Percentiles rank a stretch among this genome's conserved stretches.
Conservation (phyloP, 2,888 invertebrate genomes). For the Geotrupes spiniger region DNA sequence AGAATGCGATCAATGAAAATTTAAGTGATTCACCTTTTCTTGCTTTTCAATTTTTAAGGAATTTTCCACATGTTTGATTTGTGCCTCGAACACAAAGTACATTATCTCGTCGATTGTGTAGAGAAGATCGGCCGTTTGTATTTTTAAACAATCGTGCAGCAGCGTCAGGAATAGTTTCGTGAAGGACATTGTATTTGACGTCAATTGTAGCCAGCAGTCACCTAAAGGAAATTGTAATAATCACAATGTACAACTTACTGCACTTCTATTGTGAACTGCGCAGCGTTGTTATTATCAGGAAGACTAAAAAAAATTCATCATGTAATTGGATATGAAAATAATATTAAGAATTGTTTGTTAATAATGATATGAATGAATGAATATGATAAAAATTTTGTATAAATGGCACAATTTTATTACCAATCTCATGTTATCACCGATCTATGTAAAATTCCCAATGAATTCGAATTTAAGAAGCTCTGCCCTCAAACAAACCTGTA, state of each 20-base stretch:
- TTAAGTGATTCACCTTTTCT: slow-evolving; percentile 51
- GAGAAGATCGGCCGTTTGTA: slow-evolving; percentile 73
- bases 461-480: too few species aligned
- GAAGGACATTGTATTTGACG: slow-evolving; percentile 78
- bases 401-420: too few species aligned
- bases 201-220: slow-evolving; percentile 71
- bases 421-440: too few species aligned
- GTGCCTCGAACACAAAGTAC: slow-evolving; percentile 69
- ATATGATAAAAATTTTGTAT: too few species aligned
- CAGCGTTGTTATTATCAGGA: too few species aligned
- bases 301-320: too few species aligned
- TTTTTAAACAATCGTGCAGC: slow-evolving; percentile 71
- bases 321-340: too few species aligned
- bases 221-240: slow-evolving; percentile 45
- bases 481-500: slow-evolving; percentile 52
- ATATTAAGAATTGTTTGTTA: too few species aligned
- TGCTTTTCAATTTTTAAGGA: slow-evolving; percentile 57
- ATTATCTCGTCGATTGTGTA: slow-evolving; percentile 71
- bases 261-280: too few species aligned
- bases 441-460: too few species aligned
- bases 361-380: too few species aligned
- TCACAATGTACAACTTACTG: too few species aligned
- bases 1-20: slow-evolving; percentile 2
- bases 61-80: slow-evolving; percentile 63
- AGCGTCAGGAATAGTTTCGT: slow-evolving; percentile 71